phyloP scores from a whole-genome alignment of 92 coral and sea anemone species.

The Porites evermanni region DNA sequence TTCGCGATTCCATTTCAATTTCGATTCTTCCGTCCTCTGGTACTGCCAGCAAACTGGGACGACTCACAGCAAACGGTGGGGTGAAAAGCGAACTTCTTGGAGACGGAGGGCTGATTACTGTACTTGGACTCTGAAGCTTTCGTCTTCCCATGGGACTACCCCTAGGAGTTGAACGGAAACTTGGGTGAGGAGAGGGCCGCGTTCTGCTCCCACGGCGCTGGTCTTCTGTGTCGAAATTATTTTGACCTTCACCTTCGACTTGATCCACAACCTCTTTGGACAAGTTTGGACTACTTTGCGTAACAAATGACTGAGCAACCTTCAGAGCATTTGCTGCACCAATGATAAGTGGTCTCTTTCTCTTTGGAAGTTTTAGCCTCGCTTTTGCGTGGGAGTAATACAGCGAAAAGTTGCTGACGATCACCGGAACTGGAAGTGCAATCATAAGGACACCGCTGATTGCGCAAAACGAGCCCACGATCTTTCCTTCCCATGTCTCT shows the following conservation, averaged over 20 bases:
- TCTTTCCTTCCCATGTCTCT: conserved; percentile 79
- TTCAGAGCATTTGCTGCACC: conserved; percentile 97
- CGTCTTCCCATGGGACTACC: conserved; percentile 38
- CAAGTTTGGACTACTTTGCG: conserved; percentile 70
- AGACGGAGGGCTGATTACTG: conserved; percentile 23
- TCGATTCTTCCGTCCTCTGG: conserved; percentile 35
- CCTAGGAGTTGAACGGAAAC: conserved; percentile 44
- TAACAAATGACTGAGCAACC: conserved; percentile 88
- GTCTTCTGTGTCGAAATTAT: conserved; percentile 29
- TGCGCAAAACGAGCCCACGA: conserved; percentile 97
- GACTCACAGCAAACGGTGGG: background rate
- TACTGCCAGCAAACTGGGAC: conserved; percentile 20
- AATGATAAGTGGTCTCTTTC: conserved; percentile 89
- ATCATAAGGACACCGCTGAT: conserved; percentile 94
- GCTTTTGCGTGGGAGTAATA: conserved; percentile 99
- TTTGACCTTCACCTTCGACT: conserved; percentile 23
- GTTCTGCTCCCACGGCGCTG: conserved; percentile 10
- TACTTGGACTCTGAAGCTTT: conserved; percentile 17
- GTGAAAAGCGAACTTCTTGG: conserved; percentile 38
- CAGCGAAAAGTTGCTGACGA: conserved; percentile 96
- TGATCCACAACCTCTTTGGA: conserved; percentile 59
- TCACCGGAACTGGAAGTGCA: conserved; percentile 97
- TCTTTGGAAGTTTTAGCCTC: conserved; percentile 79
- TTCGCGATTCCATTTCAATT: conserved; percentile 37
- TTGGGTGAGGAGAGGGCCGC: conserved; percentile 39